Conservation (phyloP, 2,888 invertebrate species). For the Idaea aversata region DNA sequence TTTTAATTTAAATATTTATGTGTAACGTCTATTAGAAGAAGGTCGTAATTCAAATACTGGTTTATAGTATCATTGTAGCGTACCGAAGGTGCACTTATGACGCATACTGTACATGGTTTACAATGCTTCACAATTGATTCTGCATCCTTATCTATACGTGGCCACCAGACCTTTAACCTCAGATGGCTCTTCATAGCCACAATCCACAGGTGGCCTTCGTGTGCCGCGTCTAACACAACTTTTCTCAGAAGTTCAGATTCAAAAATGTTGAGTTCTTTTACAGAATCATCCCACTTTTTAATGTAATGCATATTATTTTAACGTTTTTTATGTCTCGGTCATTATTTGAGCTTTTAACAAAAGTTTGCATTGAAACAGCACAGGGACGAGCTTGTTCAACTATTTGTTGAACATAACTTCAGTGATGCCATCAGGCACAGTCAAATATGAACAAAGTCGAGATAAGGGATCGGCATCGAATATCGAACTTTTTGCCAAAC, state of each 20-base stretch:
- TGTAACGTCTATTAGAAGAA: too few species aligned
- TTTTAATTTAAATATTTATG: too few species aligned
- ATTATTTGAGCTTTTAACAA: slow-evolving; percentile 13
- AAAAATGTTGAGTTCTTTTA: slow-evolving; percentile 25
- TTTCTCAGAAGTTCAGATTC: slow-evolving; percentile 13
- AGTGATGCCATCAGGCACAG: background rate
- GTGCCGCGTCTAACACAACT: background rate
- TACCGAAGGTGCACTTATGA: too few species aligned
- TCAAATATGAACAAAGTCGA: slow-evolving; percentile 12
- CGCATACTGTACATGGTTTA: too few species aligned
- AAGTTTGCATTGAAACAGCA: slow-evolving; percentile 13
- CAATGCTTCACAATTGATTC: slow-evolving; percentile 5
- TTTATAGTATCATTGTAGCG: too few species aligned
- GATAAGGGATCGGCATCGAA: slow-evolving; percentile 36
- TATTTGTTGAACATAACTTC: slow-evolving; percentile 15
- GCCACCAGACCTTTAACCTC: slow-evolving; percentile 10
- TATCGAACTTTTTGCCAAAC: slow-evolving; percentile 22
- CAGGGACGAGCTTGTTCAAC: slow-evolving; percentile 9
- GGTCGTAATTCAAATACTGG: too few species aligned
- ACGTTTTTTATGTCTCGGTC: background rate
- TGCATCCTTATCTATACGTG: slow-evolving; percentile 11
- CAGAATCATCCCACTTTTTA: slow-evolving; percentile 14
- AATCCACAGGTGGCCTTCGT: too few species aligned
- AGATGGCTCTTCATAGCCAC: slow-evolving; percentile 9
- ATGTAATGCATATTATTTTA: background rate